phyloP scores from a whole-genome alignment of 1,140 invertebrate genomes.

The Aradophagus sp. region DNA sequence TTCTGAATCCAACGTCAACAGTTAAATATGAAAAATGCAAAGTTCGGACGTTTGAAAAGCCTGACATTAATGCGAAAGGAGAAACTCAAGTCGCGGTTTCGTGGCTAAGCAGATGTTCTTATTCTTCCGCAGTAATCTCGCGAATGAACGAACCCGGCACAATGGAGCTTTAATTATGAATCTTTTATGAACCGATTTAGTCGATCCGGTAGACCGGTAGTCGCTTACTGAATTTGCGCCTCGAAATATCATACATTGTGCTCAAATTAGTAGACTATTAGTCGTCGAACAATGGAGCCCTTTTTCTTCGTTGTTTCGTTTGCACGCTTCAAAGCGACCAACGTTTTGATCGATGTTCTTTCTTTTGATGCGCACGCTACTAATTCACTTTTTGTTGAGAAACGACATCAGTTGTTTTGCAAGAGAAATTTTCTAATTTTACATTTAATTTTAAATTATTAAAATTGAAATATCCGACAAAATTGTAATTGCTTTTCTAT shows the following conservation, averaged over 20 bases:
- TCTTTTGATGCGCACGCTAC: slow-evolving; percentile 16
- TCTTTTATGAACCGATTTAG: slow-evolving; percentile 72
- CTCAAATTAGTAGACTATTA: slow-evolving; percentile 70
- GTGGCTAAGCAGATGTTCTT: slow-evolving; percentile 54
- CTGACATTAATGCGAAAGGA: slow-evolving; percentile 55
- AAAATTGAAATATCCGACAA: too few relatives aligned
- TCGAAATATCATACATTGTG: slow-evolving; percentile 69
- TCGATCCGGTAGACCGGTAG: slow-evolving; percentile 60
- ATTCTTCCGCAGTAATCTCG: slow-evolving; percentile 57
- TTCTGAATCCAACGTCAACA: slow-evolving; percentile 7
- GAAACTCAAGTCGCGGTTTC: slow-evolving; percentile 62
- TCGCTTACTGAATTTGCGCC: slow-evolving; percentile 57
- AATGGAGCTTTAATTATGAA: slow-evolving; percentile 70
- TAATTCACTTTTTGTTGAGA: slow-evolving; percentile 16
- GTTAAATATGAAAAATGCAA: slow-evolving; percentile 48
- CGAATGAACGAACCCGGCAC: slow-evolving; percentile 57
- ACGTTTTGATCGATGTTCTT: slow-evolving; percentile 50
- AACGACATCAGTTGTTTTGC: neutral
- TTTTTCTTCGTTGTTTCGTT: slow-evolving; percentile 62
- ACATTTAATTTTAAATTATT: neutral
- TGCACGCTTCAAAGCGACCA: slow-evolving; percentile 47
- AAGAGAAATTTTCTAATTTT: neutral
- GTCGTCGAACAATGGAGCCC: slow-evolving; percentile 62
- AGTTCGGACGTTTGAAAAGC: slow-evolving; percentile 46
- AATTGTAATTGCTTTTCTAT: too few relatives aligned